Conservation (phyloP, 2,113 vertebrate genomes). For the Falco punctatus region DNA sequence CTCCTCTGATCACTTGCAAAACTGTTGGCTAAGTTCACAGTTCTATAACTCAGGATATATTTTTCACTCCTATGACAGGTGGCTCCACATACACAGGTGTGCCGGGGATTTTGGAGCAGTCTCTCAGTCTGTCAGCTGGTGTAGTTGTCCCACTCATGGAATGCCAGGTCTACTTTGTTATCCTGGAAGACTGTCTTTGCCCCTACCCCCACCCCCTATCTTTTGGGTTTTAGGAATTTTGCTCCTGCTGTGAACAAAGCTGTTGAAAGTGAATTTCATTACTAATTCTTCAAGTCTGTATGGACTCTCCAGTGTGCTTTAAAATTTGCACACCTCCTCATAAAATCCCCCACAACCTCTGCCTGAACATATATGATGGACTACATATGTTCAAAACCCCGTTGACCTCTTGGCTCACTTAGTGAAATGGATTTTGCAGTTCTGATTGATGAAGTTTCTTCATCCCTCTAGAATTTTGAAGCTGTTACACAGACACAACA, state of each 20-base stretch:
- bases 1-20: neutral
- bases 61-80: constrained; percentile 59
- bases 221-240: constrained; percentile 4
- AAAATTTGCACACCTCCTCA: neutral
- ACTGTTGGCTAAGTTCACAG: neutral
- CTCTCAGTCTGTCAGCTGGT: constrained; percentile 51
- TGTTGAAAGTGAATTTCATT: neutral
- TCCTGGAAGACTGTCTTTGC: neutral
- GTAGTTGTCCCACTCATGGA: constrained; percentile 23
- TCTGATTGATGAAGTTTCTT: neutral
- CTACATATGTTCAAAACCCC: neutral
- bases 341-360: neutral
- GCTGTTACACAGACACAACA: neutral
- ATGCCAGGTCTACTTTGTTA: neutral
- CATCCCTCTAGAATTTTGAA: neutral
- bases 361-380: neutral
- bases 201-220: neutral
- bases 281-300: neutral
- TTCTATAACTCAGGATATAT: neutral
- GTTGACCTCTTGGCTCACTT: neutral
- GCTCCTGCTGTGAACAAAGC: constrained; percentile 19
- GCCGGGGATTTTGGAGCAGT: neutral
- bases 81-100: constrained; percentile 26
- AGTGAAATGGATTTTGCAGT: neutral
- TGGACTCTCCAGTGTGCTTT: neutral